phyloP scores from a whole-genome alignment of 2,797 vertebrate species.

The Morelia viridis region DNA sequence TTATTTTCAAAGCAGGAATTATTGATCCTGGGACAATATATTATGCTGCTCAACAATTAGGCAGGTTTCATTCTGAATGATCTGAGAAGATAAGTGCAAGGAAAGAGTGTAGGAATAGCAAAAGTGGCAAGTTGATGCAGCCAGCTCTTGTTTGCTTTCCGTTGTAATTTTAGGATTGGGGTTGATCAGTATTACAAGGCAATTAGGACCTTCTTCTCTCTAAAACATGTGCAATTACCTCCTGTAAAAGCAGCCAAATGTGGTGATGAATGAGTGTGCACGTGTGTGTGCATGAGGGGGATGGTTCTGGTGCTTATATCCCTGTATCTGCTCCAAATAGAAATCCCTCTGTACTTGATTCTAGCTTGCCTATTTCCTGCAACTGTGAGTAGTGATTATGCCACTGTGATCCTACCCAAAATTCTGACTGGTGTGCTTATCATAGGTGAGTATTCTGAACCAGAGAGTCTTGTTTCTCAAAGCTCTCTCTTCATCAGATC shows the following conservation, averaged over 20 bases:
- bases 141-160: neutral
- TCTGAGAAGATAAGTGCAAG: neutral
- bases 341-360: neutral
- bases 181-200: neutral
- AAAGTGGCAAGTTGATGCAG: neutral
- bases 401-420: too few species aligned
- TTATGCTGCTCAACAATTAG: neutral
- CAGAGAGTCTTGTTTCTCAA: neutral
- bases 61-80: neutral
- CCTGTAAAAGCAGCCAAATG: neutral
- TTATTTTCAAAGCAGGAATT: conserved; percentile 46
- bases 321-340: neutral
- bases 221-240: neutral
- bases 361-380: neutral
- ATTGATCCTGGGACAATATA: conserved; percentile 40
- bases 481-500: neutral
- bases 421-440: neutral
- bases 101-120: neutral
- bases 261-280: neutral
- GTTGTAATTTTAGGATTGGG: neutral
- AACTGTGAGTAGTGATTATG: too few species aligned
- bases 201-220: neutral
- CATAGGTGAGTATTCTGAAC: neutral
- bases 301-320: neutral
- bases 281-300: neutral